Evolutionary conservation across 2,888 invertebrate species (phyloP), one percentile per base, ranked within the genome.

Genomic region (Stenotaenia linearis): DNA sequence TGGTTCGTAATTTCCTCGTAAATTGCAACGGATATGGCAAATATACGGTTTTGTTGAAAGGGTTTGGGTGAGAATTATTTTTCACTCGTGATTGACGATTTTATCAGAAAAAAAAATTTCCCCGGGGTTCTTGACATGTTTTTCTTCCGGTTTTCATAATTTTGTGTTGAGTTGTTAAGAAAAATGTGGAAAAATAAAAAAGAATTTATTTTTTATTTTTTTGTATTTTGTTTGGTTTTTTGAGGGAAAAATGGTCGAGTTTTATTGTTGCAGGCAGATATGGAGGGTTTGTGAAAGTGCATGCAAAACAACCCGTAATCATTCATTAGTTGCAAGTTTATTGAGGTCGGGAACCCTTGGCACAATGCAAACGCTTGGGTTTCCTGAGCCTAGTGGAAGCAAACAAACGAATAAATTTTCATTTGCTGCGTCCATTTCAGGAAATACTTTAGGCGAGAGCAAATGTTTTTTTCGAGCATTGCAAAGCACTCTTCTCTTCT

Each of bases 271-370:
- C 15, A 12, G 40, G 15, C 40, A 15, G 7, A 15, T 40, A 40
- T 9, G 12, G 40, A 40, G 15, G 40, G 40, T 21, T 56, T 56
- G 7, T 21, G 23, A 56, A 21, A 23, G 23, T 7, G 56, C 56
- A 56, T 56, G 56, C 56, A 56, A 56, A 56, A 56, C 56, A 56
- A 56, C 56, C 56, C 56, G 56, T 56, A 56, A 56, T 56, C 56
- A 56, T 56, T 56, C 56, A 56, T 56, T 56, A 56, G 56, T 56
- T 56, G 56, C 56, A 56, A 56, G 56, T 56, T 56, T 56, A 56
- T 56, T 56, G 56, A 56, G 56, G 56, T 56, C 56, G 56, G 56
- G 56, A 56, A 56, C 56, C 56, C 56, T 56, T 18, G 21, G 56
- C 56, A 56, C 56, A 23, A 56, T 56, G 56, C 56, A 56, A 56